Evolutionary conservation across 2,888 invertebrate species (phyloP).

Genomic region (Nemurella pictetii): DNA sequence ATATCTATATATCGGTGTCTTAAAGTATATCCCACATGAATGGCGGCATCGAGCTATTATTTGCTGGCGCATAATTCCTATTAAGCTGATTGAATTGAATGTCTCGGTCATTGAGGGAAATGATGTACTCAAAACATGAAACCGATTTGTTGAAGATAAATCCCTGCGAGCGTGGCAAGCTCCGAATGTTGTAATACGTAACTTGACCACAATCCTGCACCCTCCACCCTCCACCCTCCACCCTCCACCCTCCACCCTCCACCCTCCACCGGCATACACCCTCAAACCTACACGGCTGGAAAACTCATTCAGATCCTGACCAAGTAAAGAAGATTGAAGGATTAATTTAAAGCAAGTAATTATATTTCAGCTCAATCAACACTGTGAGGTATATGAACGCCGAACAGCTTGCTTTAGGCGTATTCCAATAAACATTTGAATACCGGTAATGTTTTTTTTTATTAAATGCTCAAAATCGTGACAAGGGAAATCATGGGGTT

Average conservation of each 20-base stretch:
- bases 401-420: too few species aligned
- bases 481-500: too few species aligned
- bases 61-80: background rate
- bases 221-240: background rate
- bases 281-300: background rate
- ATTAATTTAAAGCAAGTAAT: slow-evolving; percentile 25
- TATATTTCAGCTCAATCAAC: slow-evolving; percentile 1
- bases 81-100: slow-evolving; percentile 15
- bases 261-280: background rate
- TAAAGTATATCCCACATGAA: background rate
- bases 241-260: too few species aligned
- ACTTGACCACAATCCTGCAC: background rate
- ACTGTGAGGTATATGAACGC: background rate
- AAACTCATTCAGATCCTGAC: background rate
- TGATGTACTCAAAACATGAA: background rate
- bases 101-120: background rate
- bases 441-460: too few species aligned
- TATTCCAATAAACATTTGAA: too few species aligned
- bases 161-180: background rate
- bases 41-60: background rate
- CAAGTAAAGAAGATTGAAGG: slow-evolving; percentile 11
- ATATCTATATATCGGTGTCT: background rate
- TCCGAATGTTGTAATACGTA: background rate
- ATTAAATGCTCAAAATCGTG: too few species aligned
- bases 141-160: background rate